Base-by-base conservation (phyloP, 1,140 invertebrate species). In the Aphelenchoides fujianensis region DNA sequence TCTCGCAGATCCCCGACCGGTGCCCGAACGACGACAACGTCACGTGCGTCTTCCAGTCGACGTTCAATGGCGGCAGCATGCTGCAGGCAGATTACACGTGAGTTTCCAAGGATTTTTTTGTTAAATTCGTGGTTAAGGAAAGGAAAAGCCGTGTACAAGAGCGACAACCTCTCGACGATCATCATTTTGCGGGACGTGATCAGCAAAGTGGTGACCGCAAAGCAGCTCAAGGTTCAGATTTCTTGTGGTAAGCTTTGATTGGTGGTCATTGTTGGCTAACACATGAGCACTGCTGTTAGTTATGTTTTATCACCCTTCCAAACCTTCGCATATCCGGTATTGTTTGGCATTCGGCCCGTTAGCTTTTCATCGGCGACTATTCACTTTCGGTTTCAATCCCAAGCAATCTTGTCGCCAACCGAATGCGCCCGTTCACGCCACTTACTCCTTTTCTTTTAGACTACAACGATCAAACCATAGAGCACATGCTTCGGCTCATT, bases 131-230 rank as follows among this genome's bases (percentile, higher is more conserved):
- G n/a, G 34, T 87, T 41, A 78, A 91, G 90, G 64, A 91, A 91
- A 87, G 91, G 91, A 23, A 89, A 89, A 81, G 91, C 90, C 0
- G 85, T 88, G 36, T 92, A 94, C 83, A 88, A 89, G 73, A 92
- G 91, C 30, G 92, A 94, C 84, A 94, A 93, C 81, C 89, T 94
- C 59, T 92, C 91, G 0, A 92, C 91, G 0, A 92, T 94, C 59
- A 91, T 91, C 54, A 92, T 93, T 62, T 83, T 94, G 2, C 91
- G 92, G 85, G 92, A 94, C 84, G 89, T 91, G 71, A 82, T 94
- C 0, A 91, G 91, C 0, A 90, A 90, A 81, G 90, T 94, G 86
- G 92, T 91, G 0, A 92, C 92, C 0, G 91, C 90, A 80, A 90
- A 91, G 79, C 92, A 92, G 86, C 91, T 92, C 35, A 89, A 89